Evolutionary conservation across 2,113 vertebrate genomes (phyloP).

Genomic region (Vombatus ursinus): DNA sequence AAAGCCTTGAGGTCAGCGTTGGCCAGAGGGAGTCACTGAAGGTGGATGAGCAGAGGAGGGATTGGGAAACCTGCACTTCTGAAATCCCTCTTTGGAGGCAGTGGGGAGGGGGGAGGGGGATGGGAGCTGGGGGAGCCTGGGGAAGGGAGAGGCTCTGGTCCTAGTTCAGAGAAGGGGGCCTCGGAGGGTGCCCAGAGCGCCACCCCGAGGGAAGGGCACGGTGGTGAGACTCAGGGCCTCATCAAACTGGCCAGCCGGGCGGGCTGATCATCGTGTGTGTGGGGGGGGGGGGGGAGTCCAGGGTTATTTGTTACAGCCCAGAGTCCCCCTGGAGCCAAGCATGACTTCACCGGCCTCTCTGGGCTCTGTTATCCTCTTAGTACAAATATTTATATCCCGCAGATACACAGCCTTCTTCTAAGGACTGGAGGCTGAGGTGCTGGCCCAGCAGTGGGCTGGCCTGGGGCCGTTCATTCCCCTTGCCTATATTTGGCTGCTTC

Average conservation of each 20-base stretch:
- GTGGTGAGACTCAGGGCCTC: background rate
- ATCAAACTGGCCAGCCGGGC: too few relatives aligned
- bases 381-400: background rate
- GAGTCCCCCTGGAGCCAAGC: background rate
- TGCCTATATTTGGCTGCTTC: background rate
- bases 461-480: background rate
- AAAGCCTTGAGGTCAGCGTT: too few relatives aligned
- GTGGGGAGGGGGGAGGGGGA: too few relatives aligned
- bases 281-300: background rate
- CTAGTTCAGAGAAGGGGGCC: background rate
- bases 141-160: too few relatives aligned
- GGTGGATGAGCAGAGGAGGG: too few relatives aligned
- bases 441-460: background rate
- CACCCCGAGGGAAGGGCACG: background rate
- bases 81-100: too few relatives aligned
- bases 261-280: too few relatives aligned
- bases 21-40: too few relatives aligned
- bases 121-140: background rate
- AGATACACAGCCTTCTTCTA: background rate
- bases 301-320: background rate
- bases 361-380: background rate
- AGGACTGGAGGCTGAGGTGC: background rate
- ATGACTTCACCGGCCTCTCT: background rate
- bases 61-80: too few relatives aligned
- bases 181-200: too few relatives aligned